Conservation (phyloP, 2,113 vertebrate genomes). For the Larimichthys crocea region DNA sequence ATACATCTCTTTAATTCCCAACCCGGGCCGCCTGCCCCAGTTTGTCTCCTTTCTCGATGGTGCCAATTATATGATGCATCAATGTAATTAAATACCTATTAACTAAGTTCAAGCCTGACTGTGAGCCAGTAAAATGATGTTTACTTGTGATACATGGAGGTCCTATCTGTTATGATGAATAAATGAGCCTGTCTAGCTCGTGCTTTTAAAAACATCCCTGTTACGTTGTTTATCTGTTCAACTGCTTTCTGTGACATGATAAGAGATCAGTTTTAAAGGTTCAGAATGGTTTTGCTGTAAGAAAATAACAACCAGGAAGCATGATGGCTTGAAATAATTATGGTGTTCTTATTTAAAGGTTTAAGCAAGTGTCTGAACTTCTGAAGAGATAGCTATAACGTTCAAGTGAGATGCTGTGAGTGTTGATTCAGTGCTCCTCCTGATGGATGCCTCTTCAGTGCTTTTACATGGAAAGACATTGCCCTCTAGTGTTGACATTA, state of each 20-base stretch:
- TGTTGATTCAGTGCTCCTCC: neutral
- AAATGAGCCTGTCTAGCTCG: slow-evolving; percentile 49
- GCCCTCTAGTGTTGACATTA: slow-evolving; percentile 69
- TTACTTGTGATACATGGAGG: slow-evolving; percentile 62
- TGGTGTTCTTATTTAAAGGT: slow-evolving; percentile 6
- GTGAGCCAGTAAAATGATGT: slow-evolving; percentile 71
- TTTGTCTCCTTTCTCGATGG: slow-evolving; percentile 73
- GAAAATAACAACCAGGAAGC: slow-evolving; percentile 5
- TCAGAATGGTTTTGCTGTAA: slow-evolving; percentile 7
- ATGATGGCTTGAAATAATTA: neutral
- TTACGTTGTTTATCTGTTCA: slow-evolving; percentile 57
- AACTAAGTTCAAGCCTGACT: slow-evolving; percentile 74
- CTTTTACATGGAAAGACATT: slow-evolving; percentile 58
- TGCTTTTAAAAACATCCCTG: slow-evolving; percentile 28
- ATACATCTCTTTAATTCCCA: slow-evolving; percentile 83
- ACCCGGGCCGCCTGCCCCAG: slow-evolving; percentile 73
- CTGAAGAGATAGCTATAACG: slow-evolving; percentile 5
- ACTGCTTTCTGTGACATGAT: slow-evolving; percentile 20
- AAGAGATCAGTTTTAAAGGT: slow-evolving; percentile 24
- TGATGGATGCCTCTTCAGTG: slow-evolving; percentile 3
- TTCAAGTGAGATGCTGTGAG: neutral
- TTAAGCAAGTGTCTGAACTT: slow-evolving; percentile 35
- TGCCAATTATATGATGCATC: slow-evolving; percentile 83
- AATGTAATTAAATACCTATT: slow-evolving; percentile 85
- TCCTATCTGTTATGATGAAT: slow-evolving; percentile 51